Evolutionary conservation across 1,140 invertebrate species (phyloP).

Genomic region (Tetramorium alpestre): DNA sequence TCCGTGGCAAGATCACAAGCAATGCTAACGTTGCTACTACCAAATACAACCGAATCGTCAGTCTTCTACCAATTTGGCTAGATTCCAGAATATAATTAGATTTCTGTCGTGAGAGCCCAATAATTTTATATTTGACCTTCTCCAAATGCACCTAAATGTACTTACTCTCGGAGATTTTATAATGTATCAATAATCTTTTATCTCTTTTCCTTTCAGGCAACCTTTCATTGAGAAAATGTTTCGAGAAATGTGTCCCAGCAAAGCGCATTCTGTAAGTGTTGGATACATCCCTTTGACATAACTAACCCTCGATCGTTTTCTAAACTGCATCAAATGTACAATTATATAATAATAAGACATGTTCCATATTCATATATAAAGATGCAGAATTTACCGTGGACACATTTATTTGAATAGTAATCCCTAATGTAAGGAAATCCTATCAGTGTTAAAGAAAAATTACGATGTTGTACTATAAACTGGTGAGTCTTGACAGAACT

Average conservation of each 20-base stretch:
- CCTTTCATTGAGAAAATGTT: constrained; percentile 88
- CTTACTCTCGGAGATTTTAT: constrained; percentile 10
- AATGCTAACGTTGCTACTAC: constrained; percentile 43
- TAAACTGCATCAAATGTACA: constrained; percentile 81
- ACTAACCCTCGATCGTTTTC: constrained; percentile 81
- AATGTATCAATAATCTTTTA: constrained; percentile 6
- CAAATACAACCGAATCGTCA: constrained; percentile 65
- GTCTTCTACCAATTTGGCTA: constrained; percentile 82
- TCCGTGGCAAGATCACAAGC: constrained; percentile 6
- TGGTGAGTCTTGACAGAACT: constrained; percentile 59
- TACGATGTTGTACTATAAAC: constrained; percentile 69
- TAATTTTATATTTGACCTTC: constrained; percentile 55
- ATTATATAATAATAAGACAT: constrained; percentile 78
- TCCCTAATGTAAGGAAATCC: constrained; percentile 60
- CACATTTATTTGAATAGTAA: constrained; percentile 70
- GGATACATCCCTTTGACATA: constrained; percentile 81
- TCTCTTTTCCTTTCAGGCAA: constrained; percentile 85
- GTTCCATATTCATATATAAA: constrained; percentile 75
- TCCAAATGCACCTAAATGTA: neutral
- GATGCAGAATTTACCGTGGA: constrained; percentile 74
- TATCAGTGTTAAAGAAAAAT: constrained; percentile 68
- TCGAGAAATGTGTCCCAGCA: constrained; percentile 88
- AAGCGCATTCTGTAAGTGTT: constrained; percentile 88
- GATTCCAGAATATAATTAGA: constrained; percentile 83
- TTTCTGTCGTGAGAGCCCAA: constrained; percentile 65